phyloP scores from a whole-genome alignment of 2,113 vertebrate genomes.

The Turnix velox region DNA sequence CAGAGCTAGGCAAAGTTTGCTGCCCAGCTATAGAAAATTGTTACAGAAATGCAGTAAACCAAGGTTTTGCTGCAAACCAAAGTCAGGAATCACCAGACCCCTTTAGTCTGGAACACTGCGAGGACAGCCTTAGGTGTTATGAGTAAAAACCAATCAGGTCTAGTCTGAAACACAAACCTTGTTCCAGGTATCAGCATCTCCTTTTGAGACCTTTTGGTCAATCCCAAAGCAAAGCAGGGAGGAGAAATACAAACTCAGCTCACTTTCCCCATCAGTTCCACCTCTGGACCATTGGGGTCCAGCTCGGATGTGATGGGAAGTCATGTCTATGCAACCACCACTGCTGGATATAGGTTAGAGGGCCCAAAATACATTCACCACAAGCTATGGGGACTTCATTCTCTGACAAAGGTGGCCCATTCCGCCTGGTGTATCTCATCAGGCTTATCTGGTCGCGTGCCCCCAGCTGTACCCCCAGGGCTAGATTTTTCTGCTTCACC shows the following conservation, averaged over 20 bases:
- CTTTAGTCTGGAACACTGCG: neutral
- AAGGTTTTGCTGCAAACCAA: neutral
- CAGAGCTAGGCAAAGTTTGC: neutral
- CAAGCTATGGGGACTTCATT: neutral
- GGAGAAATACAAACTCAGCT: neutral
- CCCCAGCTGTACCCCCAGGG: neutral
- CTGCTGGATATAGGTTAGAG: neutral
- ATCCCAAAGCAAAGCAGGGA: neutral
- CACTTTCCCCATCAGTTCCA: neutral
- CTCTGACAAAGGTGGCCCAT: neutral
- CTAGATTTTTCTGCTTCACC: conserved; percentile 9
- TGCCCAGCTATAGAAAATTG: neutral
- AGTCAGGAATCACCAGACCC: neutral
- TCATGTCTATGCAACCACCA: neutral
- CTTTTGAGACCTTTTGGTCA: neutral
- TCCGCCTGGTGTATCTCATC: neutral
- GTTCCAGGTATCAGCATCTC: neutral
- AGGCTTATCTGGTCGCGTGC: neutral
- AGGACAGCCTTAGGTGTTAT: neutral
- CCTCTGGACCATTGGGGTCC: neutral
- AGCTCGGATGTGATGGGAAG: neutral
- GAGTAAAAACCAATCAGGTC: neutral
- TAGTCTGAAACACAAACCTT: neutral
- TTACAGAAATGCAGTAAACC: neutral
- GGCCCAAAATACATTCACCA: neutral